A percentile compares a stretch with the other conserved stretches of the same genome.
These are phyloP conservation scores for Apteryx owenii DNA, from an alignment of 2,113 vertebrate species.

Conservation along the genomic window DNA sequence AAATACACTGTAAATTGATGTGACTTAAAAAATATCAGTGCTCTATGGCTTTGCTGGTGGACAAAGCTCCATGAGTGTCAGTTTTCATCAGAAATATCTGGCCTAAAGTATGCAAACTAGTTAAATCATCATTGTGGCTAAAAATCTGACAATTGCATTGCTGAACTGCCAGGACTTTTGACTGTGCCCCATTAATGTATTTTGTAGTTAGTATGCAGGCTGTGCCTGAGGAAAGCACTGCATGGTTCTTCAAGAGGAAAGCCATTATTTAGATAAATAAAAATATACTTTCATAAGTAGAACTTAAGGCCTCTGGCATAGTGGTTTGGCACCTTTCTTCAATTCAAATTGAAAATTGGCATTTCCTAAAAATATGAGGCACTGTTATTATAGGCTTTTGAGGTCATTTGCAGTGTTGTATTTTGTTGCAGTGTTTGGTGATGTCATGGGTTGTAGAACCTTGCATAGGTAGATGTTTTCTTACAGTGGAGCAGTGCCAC, in stretches of 20 bases:
- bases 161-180: background rate
- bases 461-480: background rate
- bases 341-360: background rate
- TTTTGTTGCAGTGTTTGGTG: background rate
- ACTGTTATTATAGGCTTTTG: background rate
- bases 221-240: background rate
- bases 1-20: background rate
- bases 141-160: background rate
- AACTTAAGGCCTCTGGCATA: background rate
- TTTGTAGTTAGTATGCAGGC: background rate
- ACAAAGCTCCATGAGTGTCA: background rate
- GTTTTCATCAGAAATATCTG: background rate
- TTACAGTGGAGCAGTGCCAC: slow-evolving; percentile 51
- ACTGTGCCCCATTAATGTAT: background rate
- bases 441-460: background rate
- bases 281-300: background rate
- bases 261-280: background rate
- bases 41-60: background rate
- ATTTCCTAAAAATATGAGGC: background rate
- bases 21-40: background rate
- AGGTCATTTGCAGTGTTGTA: background rate
- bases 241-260: background rate
- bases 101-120: background rate
- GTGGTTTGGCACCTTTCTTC: background rate
- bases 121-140: background rate